phyloP scores from a whole-genome alignment of 35 echinoderm and acorn worm species.

The Apostichopus californicus region DNA sequence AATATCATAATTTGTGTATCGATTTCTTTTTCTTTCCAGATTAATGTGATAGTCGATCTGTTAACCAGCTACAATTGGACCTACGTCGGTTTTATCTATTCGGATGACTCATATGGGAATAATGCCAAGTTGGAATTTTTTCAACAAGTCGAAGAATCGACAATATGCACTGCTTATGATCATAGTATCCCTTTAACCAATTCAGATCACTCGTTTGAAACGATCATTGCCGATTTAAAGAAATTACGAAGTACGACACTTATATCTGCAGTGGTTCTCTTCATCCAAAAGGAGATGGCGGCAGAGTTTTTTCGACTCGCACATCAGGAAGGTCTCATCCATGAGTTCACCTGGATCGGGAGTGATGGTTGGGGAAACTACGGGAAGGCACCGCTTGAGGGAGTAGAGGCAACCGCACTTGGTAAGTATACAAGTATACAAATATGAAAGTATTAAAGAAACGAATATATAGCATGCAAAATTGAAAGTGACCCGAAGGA shows the following conservation, averaged over 20 bases:
- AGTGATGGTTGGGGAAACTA: constrained; percentile 97
- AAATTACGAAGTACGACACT: background rate
- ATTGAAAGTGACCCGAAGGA: no score
- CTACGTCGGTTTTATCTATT: constrained; percentile 84
- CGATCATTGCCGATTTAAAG: background rate
- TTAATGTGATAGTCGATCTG: constrained; percentile 80
- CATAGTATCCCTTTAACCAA: constrained; percentile 20
- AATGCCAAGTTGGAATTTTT: constrained; percentile 68
- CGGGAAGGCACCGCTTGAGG: constrained; percentile 50
- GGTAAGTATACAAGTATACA: constrained; percentile 50
- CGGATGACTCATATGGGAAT: constrained; percentile 84
- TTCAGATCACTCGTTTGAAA: background rate
- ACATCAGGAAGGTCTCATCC: constrained; percentile 15
- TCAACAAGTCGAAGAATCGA: background rate
- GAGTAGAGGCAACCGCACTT: constrained; percentile 52
- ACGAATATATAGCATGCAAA: background rate
- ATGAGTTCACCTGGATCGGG: constrained; percentile 87
- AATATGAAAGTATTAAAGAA: background rate
- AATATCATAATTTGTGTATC: no score
- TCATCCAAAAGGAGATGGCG: constrained; percentile 72
- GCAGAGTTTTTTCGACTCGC: constrained; percentile 60
- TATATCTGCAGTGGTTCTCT: constrained; percentile 71
- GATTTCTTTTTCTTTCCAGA: background rate
- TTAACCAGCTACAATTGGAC: constrained; percentile 74
- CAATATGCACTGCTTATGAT: constrained; percentile 73